Base-by-base conservation (phyloP, 2,888 invertebrate genomes). In the Pristionchus entomophagus region DNA sequence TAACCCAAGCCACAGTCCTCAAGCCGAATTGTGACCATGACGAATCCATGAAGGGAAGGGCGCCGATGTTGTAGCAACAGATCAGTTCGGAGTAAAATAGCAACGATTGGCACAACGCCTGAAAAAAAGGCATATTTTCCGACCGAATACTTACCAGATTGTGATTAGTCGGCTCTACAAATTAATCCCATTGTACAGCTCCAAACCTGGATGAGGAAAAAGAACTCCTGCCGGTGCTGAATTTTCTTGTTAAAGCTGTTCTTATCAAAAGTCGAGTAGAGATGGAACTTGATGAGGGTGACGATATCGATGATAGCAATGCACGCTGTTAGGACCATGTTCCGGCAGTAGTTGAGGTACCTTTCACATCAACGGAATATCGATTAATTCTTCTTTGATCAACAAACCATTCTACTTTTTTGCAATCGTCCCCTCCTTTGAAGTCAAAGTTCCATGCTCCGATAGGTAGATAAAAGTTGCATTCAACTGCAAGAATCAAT, bases 341-440 rank as follows among this genome's bases (percentile, higher is more conserved):
- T 82, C 38, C 82, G 53, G 14, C 82, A 82, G 59, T 82, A 82
- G 82, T 82, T 82, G 4, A 82, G 41, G 82, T 82, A 82, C 82
- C 82, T 82, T 14, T n/a, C 35, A 32, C n/a, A 59, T 2, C 35
- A 1, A 32, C 6, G 10, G 2, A 8, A 1, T 29, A 69, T 65
- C 22, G 14, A 10, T 3, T 22, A 14, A 32, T 10, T 6, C 19
- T 69, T n/a, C n/a, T n/a, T n/a, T n/a, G 0, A 22, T 22, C 22
- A 5, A 19, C 80, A 0, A 22, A 80, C 80, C 80, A 80, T 35
- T 80, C 80, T 22, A 80, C 51, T 0, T 14, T 49, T 22, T 49
- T 53, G 32, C 80, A 80, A 22, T 22, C 73, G 19, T 29, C 19
- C 1, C 32, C 49, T 32, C 80, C 80, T 22, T 80, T 51, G 51